A percentile compares a stretch with the other conserved stretches of the same genome.
Conservation (phyloP, 2,797 vertebrate species). For the Thamnophis elegans region DNA sequence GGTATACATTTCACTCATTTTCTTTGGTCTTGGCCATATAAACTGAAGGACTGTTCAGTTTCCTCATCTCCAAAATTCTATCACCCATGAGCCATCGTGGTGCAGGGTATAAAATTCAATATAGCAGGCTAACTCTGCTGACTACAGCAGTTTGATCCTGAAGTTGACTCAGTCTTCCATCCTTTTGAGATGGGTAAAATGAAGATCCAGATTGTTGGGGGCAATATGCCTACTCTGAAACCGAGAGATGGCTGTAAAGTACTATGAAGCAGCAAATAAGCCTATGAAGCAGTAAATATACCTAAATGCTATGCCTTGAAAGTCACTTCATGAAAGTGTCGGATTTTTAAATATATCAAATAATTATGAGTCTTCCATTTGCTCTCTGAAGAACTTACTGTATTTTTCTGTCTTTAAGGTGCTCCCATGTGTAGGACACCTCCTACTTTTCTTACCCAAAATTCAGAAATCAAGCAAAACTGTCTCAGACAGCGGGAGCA, state of each 20-base stretch:
- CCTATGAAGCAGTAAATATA: too few relatives aligned
- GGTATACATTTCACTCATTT: not conserved
- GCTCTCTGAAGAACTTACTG: not conserved
- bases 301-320: not conserved
- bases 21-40: not conserved
- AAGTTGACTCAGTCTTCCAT: not conserved
- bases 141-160: not conserved
- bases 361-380: not conserved
- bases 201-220: not conserved
- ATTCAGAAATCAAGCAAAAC: too few relatives aligned
- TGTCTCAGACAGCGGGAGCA: too few relatives aligned
- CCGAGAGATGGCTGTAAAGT: too few relatives aligned
- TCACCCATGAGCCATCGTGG: not conserved
- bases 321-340: not conserved
- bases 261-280: too few relatives aligned
- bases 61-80: not conserved
- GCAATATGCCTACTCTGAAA: not conserved
- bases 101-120: not conserved
- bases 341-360: not conserved
- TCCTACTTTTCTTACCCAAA: too few relatives aligned
- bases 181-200: too few relatives aligned
- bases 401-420: too few relatives aligned
- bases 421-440: too few relatives aligned
- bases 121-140: too few relatives aligned
- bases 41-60: not conserved